Evolutionary conservation across 2,113 vertebrate species (phyloP).

Genomic region (Thamnophis sirtalis): DNA sequence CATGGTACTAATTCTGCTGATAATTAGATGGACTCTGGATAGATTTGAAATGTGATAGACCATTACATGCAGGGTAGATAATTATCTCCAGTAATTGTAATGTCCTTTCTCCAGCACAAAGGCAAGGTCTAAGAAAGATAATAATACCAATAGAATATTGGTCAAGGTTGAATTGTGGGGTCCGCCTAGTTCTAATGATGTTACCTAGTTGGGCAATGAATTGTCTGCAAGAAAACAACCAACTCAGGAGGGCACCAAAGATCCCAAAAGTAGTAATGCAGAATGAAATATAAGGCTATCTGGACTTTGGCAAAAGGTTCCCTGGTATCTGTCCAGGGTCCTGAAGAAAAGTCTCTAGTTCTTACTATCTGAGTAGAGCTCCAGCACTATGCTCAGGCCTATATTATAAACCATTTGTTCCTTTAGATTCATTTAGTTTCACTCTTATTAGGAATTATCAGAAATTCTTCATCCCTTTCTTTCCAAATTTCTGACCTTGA

Average conservation of each 20-base stretch:
- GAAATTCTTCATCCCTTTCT: background rate
- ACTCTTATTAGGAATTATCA: background rate
- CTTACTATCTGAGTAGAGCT: background rate
- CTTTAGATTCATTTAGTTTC: background rate
- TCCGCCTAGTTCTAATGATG: background rate
- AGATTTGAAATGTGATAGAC: background rate
- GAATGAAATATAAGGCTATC: background rate
- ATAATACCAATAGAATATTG: background rate
- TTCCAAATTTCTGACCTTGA: background rate
- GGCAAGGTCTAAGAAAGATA: background rate
- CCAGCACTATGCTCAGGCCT: background rate
- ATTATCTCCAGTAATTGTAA: background rate
- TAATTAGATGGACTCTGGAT: background rate
- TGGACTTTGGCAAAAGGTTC: background rate
- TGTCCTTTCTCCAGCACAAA: background rate
- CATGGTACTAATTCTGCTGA: background rate
- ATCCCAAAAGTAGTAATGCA: background rate
- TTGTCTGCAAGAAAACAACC: background rate
- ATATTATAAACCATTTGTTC: background rate
- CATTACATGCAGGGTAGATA: background rate
- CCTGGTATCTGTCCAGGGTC: background rate
- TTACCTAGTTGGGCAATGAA: background rate
- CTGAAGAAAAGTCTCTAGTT: background rate
- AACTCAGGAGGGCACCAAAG: background rate
- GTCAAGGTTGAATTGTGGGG: background rate